phyloP scores from a whole-genome alignment of 2,888 invertebrate genomes.

The Gandaritis pyraliata region DNA sequence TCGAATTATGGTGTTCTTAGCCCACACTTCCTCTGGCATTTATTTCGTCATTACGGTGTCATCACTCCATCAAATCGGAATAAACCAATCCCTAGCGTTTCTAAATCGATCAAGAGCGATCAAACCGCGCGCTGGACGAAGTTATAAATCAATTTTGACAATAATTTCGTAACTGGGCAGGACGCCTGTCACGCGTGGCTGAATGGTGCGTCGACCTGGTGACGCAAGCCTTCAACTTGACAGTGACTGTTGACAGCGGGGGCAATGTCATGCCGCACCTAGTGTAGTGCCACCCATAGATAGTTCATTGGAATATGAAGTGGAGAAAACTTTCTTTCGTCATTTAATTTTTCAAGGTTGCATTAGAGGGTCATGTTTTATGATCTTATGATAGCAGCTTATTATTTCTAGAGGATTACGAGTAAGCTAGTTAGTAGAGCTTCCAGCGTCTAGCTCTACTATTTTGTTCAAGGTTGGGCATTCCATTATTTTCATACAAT shows the following conservation, averaged over 20 bases:
- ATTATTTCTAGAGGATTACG: too few relatives aligned
- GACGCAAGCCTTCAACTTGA: conserved; percentile 43
- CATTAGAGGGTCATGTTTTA: conserved; percentile 3
- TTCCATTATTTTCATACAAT: background rate
- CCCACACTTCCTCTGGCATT: conserved; percentile 26
- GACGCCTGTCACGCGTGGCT: conserved; percentile 36
- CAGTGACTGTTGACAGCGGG: conserved; percentile 39
- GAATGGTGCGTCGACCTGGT: conserved; percentile 36
- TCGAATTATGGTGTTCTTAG: conserved; percentile 27
- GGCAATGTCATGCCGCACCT: conserved; percentile 37
- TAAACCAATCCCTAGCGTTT: conserved; percentile 34
- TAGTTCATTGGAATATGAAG: conserved; percentile 32
- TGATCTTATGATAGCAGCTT: background rate
- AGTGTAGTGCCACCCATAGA: conserved; percentile 35
- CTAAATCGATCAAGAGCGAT: conserved; percentile 31
- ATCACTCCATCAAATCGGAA: conserved; percentile 26
- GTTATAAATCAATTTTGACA: conserved; percentile 37
- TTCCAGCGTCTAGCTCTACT: background rate
- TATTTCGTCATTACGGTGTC: conserved; percentile 31
- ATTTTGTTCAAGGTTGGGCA: background rate
- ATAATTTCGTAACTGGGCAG: conserved; percentile 34
- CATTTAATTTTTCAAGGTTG: conserved; percentile 20
- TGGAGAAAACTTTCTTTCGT: conserved; percentile 30
- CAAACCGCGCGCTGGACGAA: conserved; percentile 20
- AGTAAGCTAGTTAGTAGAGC: background rate